These are phyloP conservation scores for Scrobipalpa costella DNA, from an alignment of 2,888 invertebrate species.

Conservation along the genomic window DNA sequence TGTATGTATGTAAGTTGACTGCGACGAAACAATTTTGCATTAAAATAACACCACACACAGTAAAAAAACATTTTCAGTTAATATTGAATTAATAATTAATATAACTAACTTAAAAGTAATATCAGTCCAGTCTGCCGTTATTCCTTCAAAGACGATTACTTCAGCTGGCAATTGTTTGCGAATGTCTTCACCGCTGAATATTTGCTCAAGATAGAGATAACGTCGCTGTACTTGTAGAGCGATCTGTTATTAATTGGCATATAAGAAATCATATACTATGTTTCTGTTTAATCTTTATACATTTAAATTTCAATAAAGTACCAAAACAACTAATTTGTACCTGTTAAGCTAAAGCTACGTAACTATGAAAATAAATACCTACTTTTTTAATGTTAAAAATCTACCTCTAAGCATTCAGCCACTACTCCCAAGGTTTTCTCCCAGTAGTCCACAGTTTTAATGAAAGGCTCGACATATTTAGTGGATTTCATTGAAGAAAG, in stretches of 20 bases:
- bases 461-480: slow-evolving; percentile 92
- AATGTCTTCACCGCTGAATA: slow-evolving; percentile 93
- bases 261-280: too few relatives aligned
- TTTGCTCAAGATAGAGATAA: slow-evolving; percentile 94
- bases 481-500: slow-evolving; percentile 94
- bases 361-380: not conserved
- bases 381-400: slow-evolving; percentile 5
- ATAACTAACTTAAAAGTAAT: slow-evolving; percentile 80
- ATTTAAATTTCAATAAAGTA: too few relatives aligned
- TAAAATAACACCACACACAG: too few relatives aligned
- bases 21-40: too few relatives aligned
- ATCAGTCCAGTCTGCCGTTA: slow-evolving; percentile 87
- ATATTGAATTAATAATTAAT: not conserved
- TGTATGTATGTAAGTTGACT: too few relatives aligned
- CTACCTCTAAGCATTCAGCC: slow-evolving; percentile 89
- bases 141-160: slow-evolving; percentile 86
- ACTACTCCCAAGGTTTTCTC: slow-evolving; percentile 91
- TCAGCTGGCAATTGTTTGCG: slow-evolving; percentile 90
- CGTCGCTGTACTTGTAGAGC: slow-evolving; percentile 91
- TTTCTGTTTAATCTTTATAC: too few relatives aligned
- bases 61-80: too few relatives aligned
- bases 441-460: slow-evolving; percentile 91
- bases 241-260: slow-evolving; percentile 52
- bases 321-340: not conserved
- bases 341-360: not conserved